Percentiles rank a stretch among this genome's conserved stretches.
Conservation (phyloP, 2,797 vertebrate species). For the Sciaenops ocellatus region DNA sequence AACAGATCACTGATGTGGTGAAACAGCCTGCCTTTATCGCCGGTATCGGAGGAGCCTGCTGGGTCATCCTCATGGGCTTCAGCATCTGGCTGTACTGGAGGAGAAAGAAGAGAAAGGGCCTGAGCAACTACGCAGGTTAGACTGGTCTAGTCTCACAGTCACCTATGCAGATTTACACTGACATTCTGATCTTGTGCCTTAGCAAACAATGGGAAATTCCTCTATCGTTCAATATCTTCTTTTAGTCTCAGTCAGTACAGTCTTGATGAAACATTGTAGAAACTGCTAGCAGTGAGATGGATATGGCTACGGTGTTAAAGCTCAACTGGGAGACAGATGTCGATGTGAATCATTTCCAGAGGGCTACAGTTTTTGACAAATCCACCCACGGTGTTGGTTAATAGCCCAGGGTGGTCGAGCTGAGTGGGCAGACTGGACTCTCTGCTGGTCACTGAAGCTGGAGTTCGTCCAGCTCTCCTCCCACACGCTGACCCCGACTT, state of each 20-base stretch:
- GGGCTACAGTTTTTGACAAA: slow-evolving; percentile 60
- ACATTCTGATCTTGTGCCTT: slow-evolving; percentile 20
- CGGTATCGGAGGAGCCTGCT: slow-evolving; percentile 98
- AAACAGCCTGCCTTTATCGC: slow-evolving; percentile 99
- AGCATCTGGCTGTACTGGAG: slow-evolving; percentile 99
- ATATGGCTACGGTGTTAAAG: slow-evolving; percentile 47
- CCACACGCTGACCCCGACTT: slow-evolving; percentile 74
- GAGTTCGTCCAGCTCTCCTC: slow-evolving; percentile 68
- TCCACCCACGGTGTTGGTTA: slow-evolving; percentile 73
- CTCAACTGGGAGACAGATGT: slow-evolving; percentile 63
- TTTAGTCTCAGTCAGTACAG: slow-evolving; percentile 8
- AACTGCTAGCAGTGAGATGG: slow-evolving; percentile 16
- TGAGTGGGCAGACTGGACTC: slow-evolving; percentile 73
- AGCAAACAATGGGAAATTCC: slow-evolving; percentile 10
- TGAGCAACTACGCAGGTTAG: slow-evolving; percentile 99
- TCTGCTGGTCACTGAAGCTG: slow-evolving; percentile 69
- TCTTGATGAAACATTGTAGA: slow-evolving; percentile 34
- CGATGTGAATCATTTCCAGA: slow-evolving; percentile 58
- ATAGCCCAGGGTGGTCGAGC: slow-evolving; percentile 60
- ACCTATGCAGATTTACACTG: slow-evolving; percentile 14
- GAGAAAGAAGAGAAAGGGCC: slow-evolving; percentile 99
- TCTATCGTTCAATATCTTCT: neutral
- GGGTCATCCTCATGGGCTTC: slow-evolving; percentile 99
- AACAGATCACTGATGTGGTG: slow-evolving; percentile 99
- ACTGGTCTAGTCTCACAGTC: neutral